These are phyloP conservation scores for Loripinus fragilis DNA, from an alignment of 2,888 invertebrate species.

Conservation along the genomic window DNA sequence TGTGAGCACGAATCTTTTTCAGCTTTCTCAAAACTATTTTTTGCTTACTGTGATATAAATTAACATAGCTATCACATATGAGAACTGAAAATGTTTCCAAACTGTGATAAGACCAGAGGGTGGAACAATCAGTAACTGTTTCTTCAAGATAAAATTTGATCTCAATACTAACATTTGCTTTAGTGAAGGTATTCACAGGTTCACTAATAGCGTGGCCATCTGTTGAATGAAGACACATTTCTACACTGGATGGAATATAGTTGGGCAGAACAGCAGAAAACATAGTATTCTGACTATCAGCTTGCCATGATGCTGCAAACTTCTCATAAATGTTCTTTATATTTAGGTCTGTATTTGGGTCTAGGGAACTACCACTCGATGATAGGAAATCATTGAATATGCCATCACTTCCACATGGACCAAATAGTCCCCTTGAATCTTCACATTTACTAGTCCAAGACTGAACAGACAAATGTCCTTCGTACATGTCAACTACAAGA, in stretches of 20 bases:
- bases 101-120: conserved; percentile 65
- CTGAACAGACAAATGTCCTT: conserved; percentile 46
- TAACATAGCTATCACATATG: conserved; percentile 52
- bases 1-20: conserved; percentile 36
- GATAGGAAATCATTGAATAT: conserved; percentile 45
- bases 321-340: conserved; percentile 47
- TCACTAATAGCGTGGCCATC: conserved; percentile 50
- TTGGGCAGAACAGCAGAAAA: conserved; percentile 45
- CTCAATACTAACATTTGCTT: conserved; percentile 63
- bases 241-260: conserved; percentile 39
- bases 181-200: conserved; percentile 54
- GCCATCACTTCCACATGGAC: conserved; percentile 60
- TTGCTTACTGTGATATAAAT: conserved; percentile 37
- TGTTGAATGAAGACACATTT: conserved; percentile 55
- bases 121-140: conserved; percentile 51
- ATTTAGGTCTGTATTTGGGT: conserved; percentile 37
- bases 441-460: conserved; percentile 46
- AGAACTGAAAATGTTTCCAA: conserved; percentile 37
- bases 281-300: conserved; percentile 18
- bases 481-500: conserved; percentile 55
- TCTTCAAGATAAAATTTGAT: conserved; percentile 61
- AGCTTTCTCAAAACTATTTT: conserved; percentile 39
- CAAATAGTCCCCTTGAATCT: conserved; percentile 53
- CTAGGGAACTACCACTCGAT: conserved; percentile 15
- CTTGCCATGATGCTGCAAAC: conserved; percentile 63